Evolutionary conservation across 2,113 vertebrate species (phyloP), one percentile per base, ranked within the genome.

Genomic region (Sciurus niger): DNA sequence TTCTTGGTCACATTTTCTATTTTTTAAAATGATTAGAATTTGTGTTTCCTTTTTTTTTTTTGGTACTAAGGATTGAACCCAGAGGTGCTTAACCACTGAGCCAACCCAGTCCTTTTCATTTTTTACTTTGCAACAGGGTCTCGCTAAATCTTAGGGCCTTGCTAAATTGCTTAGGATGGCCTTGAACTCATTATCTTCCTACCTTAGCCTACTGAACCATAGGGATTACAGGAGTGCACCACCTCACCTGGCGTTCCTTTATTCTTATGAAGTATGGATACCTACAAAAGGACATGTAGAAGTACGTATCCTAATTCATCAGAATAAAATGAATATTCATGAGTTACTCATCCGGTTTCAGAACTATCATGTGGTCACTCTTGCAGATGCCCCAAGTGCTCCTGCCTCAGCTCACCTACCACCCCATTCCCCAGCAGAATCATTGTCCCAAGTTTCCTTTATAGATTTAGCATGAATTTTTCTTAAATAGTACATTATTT

Each of bases 381-480:
- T 12, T 9, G 7, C 25, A 17, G 11, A 65, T 8, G 13, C 43
- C 37, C 4, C 30, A 11, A 43, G 12, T 14, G 32, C 14, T n/a
- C 13, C 53, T 73, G 5, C 48, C 58, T 1, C 10, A 0, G 11
- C 14, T 43, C 1, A 12, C 17, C 34, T 37, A 70, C 72, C 3
- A 30, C 6, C 3, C 3, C 0, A 11, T 6, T 0, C 68, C 43
- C 55, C 63, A 37, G 72, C 0, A 1, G 37, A 40, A 53, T 70
- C 3, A 12, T 34, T 5, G 43, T 13, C 46, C 53, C 32, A 9
- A 53, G 18, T 73, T 67, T 83, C 48, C 43, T 74, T 48, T 60
- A 32, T 51, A 43, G 78, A 85, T 48, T 55, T 24, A 55, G 6
- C 58, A 65, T 8, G 2, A 65, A 24, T 12, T 78, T 89, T 70